Base-by-base conservation (phyloP, 2,888 invertebrate genomes). In the Dichetophora obliterata region DNA sequence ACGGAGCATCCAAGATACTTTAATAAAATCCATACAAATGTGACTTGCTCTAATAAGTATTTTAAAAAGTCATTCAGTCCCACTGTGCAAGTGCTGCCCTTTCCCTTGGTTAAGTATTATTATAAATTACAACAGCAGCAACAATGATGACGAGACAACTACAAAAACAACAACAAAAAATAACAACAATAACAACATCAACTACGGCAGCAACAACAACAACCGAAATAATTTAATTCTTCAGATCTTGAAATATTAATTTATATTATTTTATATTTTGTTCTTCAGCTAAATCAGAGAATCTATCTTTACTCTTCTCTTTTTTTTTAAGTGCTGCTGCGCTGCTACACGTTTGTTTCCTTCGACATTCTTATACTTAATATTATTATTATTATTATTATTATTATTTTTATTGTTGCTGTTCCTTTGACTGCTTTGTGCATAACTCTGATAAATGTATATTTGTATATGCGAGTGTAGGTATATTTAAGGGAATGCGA, bases 61-160 rank as follows among this genome's bases (percentile, higher is more conserved):
- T n/a, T n/a, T n/a, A 54, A 19, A 5, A 14, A 11, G 3, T n/a
- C 48, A 19, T 6, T 6, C 6, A 14, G 27, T 11, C 54, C 82
- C 81, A 82, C 80, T 81, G 82, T 82, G n/a, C 73, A 9, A 19
- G 8, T 48, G 50, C 68, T 63, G 81, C 83, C 85, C 83, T 84
- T 84, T 84, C 81, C 83, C 83, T 83, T 86, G 83, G 86, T 86
- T 85, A 87, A 86, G 83, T 84, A 85, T 85, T 86, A 85, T 86
- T 86, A 86, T 86, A 86, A 86, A 87, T 87, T 86, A 87, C 87
- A 84, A 81, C 83, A 85, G 81, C 82, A 83, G 81, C 81, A 84
- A 81, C 80, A 81, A 31, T n/a, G n/a, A n/a, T n/a, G n/a, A n/a
- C n/a, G 75, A 76, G 76, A 71, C 75, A 69, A 76, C 72, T 31